Conservation (phyloP, 64 coral and sea anemone species). For the Stichodactyla helianthus region DNA sequence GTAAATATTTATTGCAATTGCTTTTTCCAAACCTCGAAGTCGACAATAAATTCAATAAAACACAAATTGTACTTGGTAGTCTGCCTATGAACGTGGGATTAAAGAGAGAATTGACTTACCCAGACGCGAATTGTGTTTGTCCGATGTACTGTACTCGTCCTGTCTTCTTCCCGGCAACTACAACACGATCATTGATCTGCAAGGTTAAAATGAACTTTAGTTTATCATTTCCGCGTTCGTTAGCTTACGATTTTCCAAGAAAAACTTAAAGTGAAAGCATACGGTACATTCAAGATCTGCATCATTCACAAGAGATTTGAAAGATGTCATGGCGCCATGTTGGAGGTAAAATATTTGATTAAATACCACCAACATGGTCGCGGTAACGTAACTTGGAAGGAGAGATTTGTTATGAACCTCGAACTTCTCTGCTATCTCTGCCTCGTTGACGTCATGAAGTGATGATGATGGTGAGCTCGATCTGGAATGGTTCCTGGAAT, state of each 20-base stretch:
- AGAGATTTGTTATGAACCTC: background rate
- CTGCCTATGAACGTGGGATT: background rate
- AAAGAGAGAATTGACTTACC: slow-evolving; percentile 37
- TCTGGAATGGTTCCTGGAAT: slow-evolving; percentile 47
- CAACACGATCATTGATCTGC: slow-evolving; percentile 66
- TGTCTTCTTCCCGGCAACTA: slow-evolving; percentile 73
- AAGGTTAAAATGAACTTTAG: background rate
- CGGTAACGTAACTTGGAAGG: no score
- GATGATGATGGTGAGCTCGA: slow-evolving; percentile 46
- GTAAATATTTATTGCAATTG: no score
- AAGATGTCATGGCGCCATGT: no score
- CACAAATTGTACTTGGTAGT: no score
- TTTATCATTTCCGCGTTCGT: background rate
- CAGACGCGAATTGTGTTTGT: slow-evolving; percentile 81
- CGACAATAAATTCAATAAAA: no score
- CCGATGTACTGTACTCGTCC: slow-evolving; percentile 72
- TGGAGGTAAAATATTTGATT: no score
- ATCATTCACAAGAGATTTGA: no score
- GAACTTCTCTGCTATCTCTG: slow-evolving; percentile 13
- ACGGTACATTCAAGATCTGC: no score
- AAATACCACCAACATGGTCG: no score
- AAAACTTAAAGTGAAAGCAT: no score
- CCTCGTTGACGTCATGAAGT: background rate
- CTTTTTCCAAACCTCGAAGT: no score
- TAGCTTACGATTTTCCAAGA: no score